Evolutionary conservation across 2,113 vertebrate genomes (phyloP).

Genomic region (Pseudonaja textilis): DNA sequence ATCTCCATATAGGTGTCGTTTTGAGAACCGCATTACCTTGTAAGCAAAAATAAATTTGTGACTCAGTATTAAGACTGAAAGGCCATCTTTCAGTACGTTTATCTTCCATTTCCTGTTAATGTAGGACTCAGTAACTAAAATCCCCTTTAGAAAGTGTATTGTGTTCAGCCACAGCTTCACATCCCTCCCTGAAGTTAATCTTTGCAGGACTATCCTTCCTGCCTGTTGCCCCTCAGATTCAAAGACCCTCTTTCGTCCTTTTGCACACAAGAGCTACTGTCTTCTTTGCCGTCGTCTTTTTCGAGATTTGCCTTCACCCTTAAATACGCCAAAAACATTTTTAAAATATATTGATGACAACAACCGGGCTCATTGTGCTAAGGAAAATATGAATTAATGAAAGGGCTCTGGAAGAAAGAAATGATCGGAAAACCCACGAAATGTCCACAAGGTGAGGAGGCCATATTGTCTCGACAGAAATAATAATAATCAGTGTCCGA

Average conservation of each 20-base stretch:
- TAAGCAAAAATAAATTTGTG: background rate
- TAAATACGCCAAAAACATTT: background rate
- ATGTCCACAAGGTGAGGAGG: background rate
- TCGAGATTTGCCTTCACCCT: background rate
- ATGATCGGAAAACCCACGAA: background rate
- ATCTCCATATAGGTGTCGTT: slow-evolving; percentile 5
- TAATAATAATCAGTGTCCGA: background rate
- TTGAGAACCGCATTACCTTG: background rate
- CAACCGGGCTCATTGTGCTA: background rate
- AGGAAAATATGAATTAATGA: background rate
- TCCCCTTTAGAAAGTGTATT: background rate
- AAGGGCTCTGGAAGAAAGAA: background rate
- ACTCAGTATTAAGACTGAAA: background rate
- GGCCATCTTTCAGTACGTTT: background rate
- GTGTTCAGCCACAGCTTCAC: background rate
- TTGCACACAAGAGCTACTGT: background rate
- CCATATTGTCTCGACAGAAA: background rate
- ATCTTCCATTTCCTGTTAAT: background rate
- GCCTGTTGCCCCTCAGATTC: background rate
- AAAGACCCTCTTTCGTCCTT: background rate
- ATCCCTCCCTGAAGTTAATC: background rate
- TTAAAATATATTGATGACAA: background rate
- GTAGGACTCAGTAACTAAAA: background rate
- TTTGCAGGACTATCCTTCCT: background rate
- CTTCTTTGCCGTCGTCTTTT: background rate